Percentiles rank a stretch among this genome's conserved stretches.
Conservation (phyloP, 2,888 invertebrate species). For the Caenorhabditis angaria region DNA sequence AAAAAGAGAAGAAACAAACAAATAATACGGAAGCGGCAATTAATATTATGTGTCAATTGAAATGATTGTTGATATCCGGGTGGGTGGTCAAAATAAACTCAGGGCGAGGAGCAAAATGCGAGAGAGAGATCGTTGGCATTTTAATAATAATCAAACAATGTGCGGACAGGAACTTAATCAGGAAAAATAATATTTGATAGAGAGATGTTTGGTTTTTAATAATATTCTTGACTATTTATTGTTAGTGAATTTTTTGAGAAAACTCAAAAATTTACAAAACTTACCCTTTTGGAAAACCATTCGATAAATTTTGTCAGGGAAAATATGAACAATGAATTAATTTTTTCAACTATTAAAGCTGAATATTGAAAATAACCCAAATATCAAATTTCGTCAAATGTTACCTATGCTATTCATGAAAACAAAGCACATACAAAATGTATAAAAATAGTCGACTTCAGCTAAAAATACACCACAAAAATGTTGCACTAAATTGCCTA, state of each 20-base stretch:
- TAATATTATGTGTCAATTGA: background rate
- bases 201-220: background rate
- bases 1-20: background rate
- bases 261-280: too few relatives aligned
- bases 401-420: too few relatives aligned
- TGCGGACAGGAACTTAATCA: background rate
- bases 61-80: background rate
- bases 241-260: too few relatives aligned
- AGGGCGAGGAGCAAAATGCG: background rate
- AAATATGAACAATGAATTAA: too few relatives aligned
- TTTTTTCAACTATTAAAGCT: too few relatives aligned
- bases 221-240: too few relatives aligned
- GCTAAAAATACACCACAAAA: background rate
- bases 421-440: background rate
- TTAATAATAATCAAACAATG: background rate
- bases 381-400: too few relatives aligned
- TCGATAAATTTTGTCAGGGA: too few relatives aligned
- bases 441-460: background rate
- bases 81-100: background rate
- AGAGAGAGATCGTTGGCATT: background rate
- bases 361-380: too few relatives aligned
- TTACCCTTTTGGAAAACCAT: too few relatives aligned
- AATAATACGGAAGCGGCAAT: slow-evolving; percentile 4
- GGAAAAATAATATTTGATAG: background rate
- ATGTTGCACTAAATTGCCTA: slow-evolving; percentile 4